phyloP scores from a whole-genome alignment of 2,113 vertebrate genomes.

The Hyla sarda region DNA sequence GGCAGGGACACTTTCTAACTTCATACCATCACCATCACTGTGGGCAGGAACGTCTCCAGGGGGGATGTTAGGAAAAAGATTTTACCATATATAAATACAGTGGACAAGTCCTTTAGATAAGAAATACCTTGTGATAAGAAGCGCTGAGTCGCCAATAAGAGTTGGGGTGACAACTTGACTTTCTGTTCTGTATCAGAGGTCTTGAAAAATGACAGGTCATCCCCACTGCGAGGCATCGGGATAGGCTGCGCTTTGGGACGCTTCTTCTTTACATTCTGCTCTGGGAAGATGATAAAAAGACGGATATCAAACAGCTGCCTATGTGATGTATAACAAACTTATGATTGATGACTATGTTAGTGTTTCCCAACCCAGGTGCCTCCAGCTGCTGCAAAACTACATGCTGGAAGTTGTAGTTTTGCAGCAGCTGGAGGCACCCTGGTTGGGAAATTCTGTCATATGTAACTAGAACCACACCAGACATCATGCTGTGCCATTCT shows the following conservation, averaged over 20 bases:
- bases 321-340: too few species aligned
- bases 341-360: not conserved
- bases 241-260: constrained; percentile 66
- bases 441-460: too few species aligned
- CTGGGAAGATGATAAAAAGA: constrained; percentile 67
- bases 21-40: too few species aligned
- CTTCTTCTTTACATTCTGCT: constrained; percentile 78
- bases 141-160: constrained; percentile 89
- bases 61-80: too few species aligned
- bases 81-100: not conserved
- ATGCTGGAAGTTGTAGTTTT: too few species aligned
- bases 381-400: too few species aligned
- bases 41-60: too few species aligned
- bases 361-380: too few species aligned
- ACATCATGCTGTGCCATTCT: too few species aligned
- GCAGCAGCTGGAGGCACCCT: too few species aligned
- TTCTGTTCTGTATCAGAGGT: constrained; percentile 80
- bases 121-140: constrained; percentile 86
- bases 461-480: not conserved
- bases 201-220: constrained; percentile 89
- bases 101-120: not conserved
- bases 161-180: constrained; percentile 87
- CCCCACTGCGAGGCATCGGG: constrained; percentile 62
- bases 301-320: not conserved
- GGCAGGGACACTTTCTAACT: too few species aligned